These are phyloP conservation scores for Lateolabrax maculatus DNA, from an alignment of 2,797 vertebrate species.

Conservation along the genomic window DNA sequence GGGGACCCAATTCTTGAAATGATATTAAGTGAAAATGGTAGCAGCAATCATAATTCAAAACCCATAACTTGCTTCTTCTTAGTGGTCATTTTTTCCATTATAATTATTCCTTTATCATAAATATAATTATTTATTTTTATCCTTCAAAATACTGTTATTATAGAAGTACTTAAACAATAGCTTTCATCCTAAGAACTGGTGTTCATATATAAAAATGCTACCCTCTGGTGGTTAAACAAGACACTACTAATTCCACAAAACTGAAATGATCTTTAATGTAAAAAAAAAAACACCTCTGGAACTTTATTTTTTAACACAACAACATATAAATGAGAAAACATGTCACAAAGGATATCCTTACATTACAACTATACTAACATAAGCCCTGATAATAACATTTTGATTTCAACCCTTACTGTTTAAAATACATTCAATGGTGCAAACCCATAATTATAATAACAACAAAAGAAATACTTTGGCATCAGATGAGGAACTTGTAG, in stretches of 20 bases:
- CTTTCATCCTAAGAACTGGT: background rate
- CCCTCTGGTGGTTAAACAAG: conserved; percentile 65
- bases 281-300: conserved; percentile 37
- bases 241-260: conserved; percentile 21
- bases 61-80: background rate
- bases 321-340: conserved; percentile 12
- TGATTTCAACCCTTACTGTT: conserved; percentile 5
- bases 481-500: conserved; percentile 52
- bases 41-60: background rate
- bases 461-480: conserved; percentile 72
- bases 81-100: background rate
- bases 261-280: conserved; percentile 49
- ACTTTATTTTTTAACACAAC: conserved; percentile 7
- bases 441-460: conserved; percentile 23
- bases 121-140: background rate
- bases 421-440: conserved; percentile 69
- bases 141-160: background rate
- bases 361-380: conserved; percentile 6
- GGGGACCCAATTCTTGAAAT: background rate
- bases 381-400: conserved; percentile 7
- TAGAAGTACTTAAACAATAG: background rate
- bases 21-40: background rate
- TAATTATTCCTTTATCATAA: background rate
- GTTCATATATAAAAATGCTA: conserved; percentile 57
- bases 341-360: conserved; percentile 15